Percentiles rank a stretch among this genome's conserved stretches.
phyloP scores from a whole-genome alignment of 2,113 vertebrate species.

The Egretta garzetta region DNA sequence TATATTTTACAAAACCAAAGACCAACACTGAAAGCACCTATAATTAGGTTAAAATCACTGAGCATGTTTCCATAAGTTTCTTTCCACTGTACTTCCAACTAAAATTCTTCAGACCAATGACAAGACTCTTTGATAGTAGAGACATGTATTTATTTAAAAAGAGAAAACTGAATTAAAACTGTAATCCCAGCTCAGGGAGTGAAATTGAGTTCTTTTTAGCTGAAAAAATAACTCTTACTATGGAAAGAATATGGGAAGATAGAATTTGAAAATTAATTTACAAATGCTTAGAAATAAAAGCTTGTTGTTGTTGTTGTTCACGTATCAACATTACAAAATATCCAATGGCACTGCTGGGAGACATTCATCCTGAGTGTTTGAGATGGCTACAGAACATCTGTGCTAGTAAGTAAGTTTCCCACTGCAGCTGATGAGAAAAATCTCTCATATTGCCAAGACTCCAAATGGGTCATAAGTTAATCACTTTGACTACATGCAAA shows the following conservation, averaged over 20 bases:
- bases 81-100: background rate
- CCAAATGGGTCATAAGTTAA: background rate
- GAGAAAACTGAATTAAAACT: background rate
- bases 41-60: background rate
- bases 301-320: background rate
- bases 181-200: background rate
- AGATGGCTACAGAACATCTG: background rate
- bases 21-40: background rate
- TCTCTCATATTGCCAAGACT: background rate
- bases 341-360: background rate
- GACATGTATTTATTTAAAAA: background rate
- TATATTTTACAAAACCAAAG: background rate
- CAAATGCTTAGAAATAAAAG: background rate
- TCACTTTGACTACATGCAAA: background rate
- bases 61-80: background rate
- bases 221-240: background rate
- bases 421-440: background rate
- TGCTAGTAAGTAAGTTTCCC: background rate
- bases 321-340: background rate
- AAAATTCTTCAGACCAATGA: background rate
- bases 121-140: background rate
- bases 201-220: background rate
- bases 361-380: fast-evolving
- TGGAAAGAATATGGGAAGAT: background rate
- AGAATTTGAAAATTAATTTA: background rate